Evolutionary conservation across 1,140 invertebrate genomes (phyloP).

Genomic region (Caenorhabditis brenneri): DNA sequence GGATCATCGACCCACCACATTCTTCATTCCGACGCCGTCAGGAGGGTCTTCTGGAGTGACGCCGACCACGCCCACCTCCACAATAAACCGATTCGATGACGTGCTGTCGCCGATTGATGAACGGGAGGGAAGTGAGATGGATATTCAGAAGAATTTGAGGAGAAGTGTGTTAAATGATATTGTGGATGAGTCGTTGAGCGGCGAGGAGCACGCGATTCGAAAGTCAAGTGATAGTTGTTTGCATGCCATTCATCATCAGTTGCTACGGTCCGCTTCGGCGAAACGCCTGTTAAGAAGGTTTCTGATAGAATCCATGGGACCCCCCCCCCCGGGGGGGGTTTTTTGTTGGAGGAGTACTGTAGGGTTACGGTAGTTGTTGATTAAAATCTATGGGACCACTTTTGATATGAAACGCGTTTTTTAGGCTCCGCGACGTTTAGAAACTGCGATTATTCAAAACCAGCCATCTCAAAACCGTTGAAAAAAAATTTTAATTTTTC

Average conservation of each 20-base stretch:
- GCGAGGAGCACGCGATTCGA: not conserved
- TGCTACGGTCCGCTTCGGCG: constrained; percentile 1
- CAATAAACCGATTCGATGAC: not conserved
- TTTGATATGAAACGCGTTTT: no score
- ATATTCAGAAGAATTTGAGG: not conserved
- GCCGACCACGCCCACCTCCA: not conserved
- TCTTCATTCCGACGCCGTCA: not conserved
- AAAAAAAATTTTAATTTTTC: no score
- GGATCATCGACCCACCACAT: not conserved
- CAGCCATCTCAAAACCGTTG: no score
- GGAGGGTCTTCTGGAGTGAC: not conserved
- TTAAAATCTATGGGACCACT: no score
- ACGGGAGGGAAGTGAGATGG: not conserved
- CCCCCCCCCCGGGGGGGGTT: no score
- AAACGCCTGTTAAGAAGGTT: constrained; percentile 25
- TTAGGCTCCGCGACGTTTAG: no score
- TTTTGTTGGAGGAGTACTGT: not conserved
- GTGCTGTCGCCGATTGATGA: constrained; percentile 37
- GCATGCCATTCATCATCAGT: constrained; percentile 14
- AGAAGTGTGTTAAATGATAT: not conserved
- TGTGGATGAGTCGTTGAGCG: not conserved
- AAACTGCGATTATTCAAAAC: no score
- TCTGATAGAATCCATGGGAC: no score
- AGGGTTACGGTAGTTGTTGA: not conserved
- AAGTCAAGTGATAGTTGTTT: constrained; percentile 33